Evolutionary conservation across 2,888 invertebrate genomes (phyloP), one percentile per base, ranked within the genome.

Genomic region (Drosophila affinis): DNA sequence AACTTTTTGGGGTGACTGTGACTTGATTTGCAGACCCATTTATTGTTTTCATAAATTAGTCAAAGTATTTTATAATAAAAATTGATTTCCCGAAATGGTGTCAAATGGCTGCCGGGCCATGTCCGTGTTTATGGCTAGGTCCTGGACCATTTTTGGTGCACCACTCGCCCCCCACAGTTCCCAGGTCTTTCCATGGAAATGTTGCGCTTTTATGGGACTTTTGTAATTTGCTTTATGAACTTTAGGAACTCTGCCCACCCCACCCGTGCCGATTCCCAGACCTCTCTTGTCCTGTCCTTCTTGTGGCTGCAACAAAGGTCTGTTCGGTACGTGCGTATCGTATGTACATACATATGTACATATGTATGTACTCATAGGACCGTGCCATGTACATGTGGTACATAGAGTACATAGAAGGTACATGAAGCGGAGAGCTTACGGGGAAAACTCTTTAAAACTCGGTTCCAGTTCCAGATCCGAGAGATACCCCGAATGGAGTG

Each of bases 161-260:
- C 9, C 39, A n/a, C 29, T 32, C 9, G 10, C n/a, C 32, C 10
- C 17, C 27, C 17, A 46, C 14, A 6, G 6, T 29, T 14, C 12
- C 14, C 17, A 14, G 27, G 9, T 39, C 39, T 29, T 32, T 60
- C 17, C 18, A 24, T 12, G 47, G 52, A 62, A 69, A 73, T 79
- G 80, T 82, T 80, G 75, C 79, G 71, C 78, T 88, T 83, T 83
- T 84, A 84, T 72, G 78, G 68, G 89, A 72, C 75, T 76, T 80
- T 87, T 59, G 74, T 84, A 78, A 81, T 87, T 83, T 88, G 81
- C 87, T 87, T 88, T 88, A 83, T 83, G 88, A 83, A 88, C 88
- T 83, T 80, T 83, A 72, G 72, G 81, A 86, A 88, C 87, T 83
- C 83, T 27, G 55, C 47, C 46, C 48, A n/a, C 39, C 14, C 39